Evolutionary conservation across 2,888 invertebrate species (phyloP).

Genomic region (Drepanosiphum platanoidis): DNA sequence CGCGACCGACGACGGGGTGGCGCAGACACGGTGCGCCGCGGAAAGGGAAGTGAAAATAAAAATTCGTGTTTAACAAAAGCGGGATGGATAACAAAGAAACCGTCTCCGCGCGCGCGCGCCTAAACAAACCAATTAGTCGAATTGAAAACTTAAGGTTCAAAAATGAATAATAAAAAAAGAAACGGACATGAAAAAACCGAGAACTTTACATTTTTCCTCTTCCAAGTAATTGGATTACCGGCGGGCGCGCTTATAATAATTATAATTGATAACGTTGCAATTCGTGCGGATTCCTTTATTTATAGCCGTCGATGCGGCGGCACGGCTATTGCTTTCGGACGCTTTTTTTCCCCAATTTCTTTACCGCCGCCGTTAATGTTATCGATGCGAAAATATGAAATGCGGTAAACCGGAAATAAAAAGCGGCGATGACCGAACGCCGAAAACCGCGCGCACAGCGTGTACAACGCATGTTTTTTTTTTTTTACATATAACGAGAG

Average conservation of each 20-base stretch:
- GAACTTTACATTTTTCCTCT: slow-evolving; percentile 4
- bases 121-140: slow-evolving; percentile 57
- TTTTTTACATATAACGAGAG: too few relatives aligned
- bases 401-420: background rate
- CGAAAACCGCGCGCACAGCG: background rate
- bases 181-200: background rate
- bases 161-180: slow-evolving; percentile 44
- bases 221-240: slow-evolving; percentile 38
- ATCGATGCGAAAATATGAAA: background rate
- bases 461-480: too few relatives aligned
- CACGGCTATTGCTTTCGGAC: too few relatives aligned
- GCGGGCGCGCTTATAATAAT: slow-evolving; percentile 8
- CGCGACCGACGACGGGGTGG: background rate
- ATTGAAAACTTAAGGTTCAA: slow-evolving; percentile 50
- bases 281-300: background rate
- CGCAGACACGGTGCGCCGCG: background rate
- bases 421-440: background rate
- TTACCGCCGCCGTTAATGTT: background rate
- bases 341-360: background rate
- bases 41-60: slow-evolving; percentile 26
- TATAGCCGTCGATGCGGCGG: too few relatives aligned
- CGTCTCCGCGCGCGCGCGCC: background rate
- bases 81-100: slow-evolving; percentile 3
- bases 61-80: slow-evolving; percentile 33
- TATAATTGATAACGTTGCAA: slow-evolving; percentile 25